Conservation (phyloP, 64 coral and sea anemone species). For the Platygyra sinensis region DNA sequence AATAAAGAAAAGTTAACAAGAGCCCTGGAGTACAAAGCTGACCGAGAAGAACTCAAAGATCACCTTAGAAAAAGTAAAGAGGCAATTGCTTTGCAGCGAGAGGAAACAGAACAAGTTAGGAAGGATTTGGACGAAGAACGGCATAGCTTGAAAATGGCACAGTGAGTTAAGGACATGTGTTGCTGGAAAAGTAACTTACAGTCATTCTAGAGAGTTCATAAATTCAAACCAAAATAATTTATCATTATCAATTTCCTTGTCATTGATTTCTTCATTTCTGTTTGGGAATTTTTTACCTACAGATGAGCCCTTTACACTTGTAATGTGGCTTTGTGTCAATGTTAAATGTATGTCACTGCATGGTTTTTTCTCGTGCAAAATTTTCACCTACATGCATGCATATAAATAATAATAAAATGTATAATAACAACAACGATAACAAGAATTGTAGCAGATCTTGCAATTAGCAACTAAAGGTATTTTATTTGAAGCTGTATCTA, state of each 20-base stretch:
- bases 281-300: too few relatives aligned
- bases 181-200: not conserved
- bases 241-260: too few relatives aligned
- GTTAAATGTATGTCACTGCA: too few relatives aligned
- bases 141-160: constrained; percentile 78
- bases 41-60: constrained; percentile 70
- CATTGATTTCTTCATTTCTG: too few relatives aligned
- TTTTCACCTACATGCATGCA: too few relatives aligned
- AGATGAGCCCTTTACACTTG: too few relatives aligned
- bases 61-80: constrained; percentile 72
- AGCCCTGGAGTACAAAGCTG: constrained; percentile 61
- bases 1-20: constrained; percentile 65
- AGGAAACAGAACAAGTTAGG: constrained; percentile 76
- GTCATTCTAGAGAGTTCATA: not conserved
- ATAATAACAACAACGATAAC: too few relatives aligned
- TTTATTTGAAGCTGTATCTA: not conserved
- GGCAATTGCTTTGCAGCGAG: constrained; percentile 57
- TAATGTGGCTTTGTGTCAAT: too few relatives aligned
- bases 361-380: too few relatives aligned
- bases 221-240: too few relatives aligned
- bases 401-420: too few relatives aligned
- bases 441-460: too few relatives aligned
- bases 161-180: constrained; percentile 55
- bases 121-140: constrained; percentile 74
- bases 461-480: not conserved